Percentiles rank a stretch among this genome's conserved stretches.
Conservation (phyloP, 2,888 invertebrate species). For the Polymixis flavicincta region DNA sequence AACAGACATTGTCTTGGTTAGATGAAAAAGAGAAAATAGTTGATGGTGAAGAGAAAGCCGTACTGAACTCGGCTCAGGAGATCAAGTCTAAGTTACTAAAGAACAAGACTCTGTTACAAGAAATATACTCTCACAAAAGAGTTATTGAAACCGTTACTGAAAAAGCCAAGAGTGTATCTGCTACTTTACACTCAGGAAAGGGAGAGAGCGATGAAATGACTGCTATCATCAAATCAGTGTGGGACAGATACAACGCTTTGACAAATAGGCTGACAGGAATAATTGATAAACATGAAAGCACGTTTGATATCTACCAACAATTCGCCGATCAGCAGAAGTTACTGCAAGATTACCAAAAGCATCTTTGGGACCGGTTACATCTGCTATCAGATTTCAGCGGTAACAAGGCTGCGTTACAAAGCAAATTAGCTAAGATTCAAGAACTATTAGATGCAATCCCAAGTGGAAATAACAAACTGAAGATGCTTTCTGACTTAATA, state of each 20-base stretch:
- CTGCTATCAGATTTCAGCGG: conserved; percentile 96
- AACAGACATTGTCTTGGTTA: conserved; percentile 96
- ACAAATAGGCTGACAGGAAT: conserved; percentile 92
- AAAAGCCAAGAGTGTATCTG: conserved; percentile 94
- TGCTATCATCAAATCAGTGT: conserved; percentile 93
- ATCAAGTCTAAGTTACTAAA: conserved; percentile 95
- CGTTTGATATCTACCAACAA: conserved; percentile 95
- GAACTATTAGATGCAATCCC: conserved; percentile 95
- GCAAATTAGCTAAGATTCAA: conserved; percentile 94
- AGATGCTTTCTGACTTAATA: conserved; percentile 94
- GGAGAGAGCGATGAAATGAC: conserved; percentile 92
- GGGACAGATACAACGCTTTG: conserved; percentile 94
- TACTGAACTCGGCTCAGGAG: conserved; percentile 95
- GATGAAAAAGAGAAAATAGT: conserved; percentile 95
- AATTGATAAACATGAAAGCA: conserved; percentile 93
- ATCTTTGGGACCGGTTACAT: conserved; percentile 96
- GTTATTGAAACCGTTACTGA: conserved; percentile 97
- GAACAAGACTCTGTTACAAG: conserved; percentile 96
- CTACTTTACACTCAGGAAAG: conserved; percentile 90
- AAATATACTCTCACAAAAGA: conserved; percentile 96
- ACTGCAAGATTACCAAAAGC: conserved; percentile 97
- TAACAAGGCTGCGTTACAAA: conserved; percentile 96
- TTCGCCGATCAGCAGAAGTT: conserved; percentile 96
- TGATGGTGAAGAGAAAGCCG: conserved; percentile 92
- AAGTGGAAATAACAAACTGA: conserved; percentile 94